Evolutionary conservation across 2,113 vertebrate species (phyloP).

Genomic region (Pluvianellus socialis): DNA sequence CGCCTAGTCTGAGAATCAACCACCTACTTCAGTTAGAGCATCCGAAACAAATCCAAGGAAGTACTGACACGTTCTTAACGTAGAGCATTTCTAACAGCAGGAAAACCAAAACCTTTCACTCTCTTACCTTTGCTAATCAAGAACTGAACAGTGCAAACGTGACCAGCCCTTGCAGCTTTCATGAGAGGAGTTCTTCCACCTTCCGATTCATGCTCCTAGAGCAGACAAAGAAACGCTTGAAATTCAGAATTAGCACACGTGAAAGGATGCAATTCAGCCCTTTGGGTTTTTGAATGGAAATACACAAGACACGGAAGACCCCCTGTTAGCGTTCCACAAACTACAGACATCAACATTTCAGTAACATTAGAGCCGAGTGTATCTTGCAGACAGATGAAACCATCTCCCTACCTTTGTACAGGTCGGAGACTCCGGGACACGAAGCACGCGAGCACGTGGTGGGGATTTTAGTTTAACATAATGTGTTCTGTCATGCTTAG

Average conservation of each 20-base stretch:
- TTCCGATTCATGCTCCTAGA: constrained; percentile 96
- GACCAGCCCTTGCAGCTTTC: constrained; percentile 98
- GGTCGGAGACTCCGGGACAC: neutral
- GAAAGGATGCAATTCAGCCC: neutral
- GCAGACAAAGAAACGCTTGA: neutral
- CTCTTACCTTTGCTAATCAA: constrained; percentile 95
- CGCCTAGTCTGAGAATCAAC: neutral
- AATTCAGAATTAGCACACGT: neutral
- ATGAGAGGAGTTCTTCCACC: constrained; percentile 97
- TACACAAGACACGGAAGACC: neutral
- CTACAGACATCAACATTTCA: neutral
- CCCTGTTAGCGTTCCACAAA: neutral
- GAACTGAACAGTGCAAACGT: constrained; percentile 99
- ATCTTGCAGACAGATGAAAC: neutral
- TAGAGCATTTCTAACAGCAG: neutral
- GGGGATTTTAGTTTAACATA: neutral
- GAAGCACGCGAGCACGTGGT: neutral
- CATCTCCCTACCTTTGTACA: neutral
- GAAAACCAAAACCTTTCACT: neutral
- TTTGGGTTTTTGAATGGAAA: neutral
- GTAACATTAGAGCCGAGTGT: accelerated
- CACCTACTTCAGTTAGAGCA: neutral
- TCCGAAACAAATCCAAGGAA: neutral
- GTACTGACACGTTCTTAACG: neutral
- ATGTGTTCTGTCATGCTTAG: neutral